Evolutionary conservation across 2,797 vertebrate species (phyloP), one percentile per base, ranked within the genome.

Genomic region (Pangasius djambal): DNA sequence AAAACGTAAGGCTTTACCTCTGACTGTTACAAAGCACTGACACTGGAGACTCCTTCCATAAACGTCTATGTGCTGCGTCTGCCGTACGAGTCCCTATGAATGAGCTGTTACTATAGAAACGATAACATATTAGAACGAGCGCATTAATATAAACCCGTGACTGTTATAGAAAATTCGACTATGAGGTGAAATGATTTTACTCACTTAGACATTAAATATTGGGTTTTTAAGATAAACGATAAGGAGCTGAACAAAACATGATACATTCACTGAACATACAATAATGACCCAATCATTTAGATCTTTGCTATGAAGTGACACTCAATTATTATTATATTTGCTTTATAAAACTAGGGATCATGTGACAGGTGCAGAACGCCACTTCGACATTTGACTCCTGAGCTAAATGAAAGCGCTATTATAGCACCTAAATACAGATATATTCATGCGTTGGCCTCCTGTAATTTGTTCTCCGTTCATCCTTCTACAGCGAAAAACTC

Each of bases 401-500:
- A 44, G n/a, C 31, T 13, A 69, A 69, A 69, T 7, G 31, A 74
- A 74, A 22, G 18, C 81, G 15, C 28, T 16, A 10, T 15, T 37
- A 7, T 15, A 44, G 44, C 44, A 57, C 6, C 1, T 12, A 40
- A 59, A 75, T 44, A n/a, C 25, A 8, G 59, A 48, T 40, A 40
- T 59, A 61, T 61, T 86, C 40, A 37, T 31, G 15, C 20, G 13
- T 22, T 75, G 85, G 55, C 40, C 7, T 61, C 20, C 40, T 25
- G 44, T 61, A 28, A 40, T 12, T 65, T 67, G 34, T 74, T 57
- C 34, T 61, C 63, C 34, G 8, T 63, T 83, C 79, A 65, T 63
- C 85, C 16, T 77, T 77, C 61, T 74, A 31, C 70, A 57, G 78
- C 28, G 52, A 87, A 81, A 86, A 55, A 88, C 69, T 25, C 34